Evolutionary conservation across 2,113 vertebrate genomes (phyloP).

Genomic region (Ciconia stormi): DNA sequence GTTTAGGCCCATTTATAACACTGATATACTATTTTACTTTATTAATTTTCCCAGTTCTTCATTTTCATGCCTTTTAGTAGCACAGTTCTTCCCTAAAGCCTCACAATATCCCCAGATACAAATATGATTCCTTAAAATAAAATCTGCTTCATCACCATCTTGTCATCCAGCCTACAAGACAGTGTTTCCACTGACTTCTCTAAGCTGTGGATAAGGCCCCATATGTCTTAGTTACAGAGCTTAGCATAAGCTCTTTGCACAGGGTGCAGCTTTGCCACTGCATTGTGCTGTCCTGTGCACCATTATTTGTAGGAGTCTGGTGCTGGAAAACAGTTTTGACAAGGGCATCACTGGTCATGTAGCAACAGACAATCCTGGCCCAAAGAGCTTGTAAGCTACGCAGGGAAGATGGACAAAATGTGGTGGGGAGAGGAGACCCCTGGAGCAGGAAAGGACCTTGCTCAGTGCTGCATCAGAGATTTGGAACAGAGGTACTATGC

Average conservation of each 20-base stretch:
- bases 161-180: constrained; percentile 25
- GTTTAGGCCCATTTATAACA: background rate
- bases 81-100: background rate
- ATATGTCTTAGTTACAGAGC: constrained; percentile 56
- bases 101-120: background rate
- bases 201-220: constrained; percentile 42
- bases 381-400: background rate
- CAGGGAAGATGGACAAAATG: background rate
- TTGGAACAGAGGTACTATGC: background rate
- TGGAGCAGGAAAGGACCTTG: background rate
- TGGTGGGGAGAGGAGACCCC: background rate
- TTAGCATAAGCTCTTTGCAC: constrained; percentile 46
- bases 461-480: background rate
- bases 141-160: constrained; percentile 49
- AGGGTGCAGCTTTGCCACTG: background rate
- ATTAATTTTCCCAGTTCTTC: background rate
- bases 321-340: constrained; percentile 11
- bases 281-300: background rate
- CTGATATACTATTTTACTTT: background rate
- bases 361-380: background rate
- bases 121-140: constrained; percentile 50
- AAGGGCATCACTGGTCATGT: background rate
- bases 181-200: constrained; percentile 31
- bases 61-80: background rate
- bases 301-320: background rate